Base-by-base conservation (phyloP, 2,888 invertebrate genomes). In the Xestoiulus laeticollis region DNA sequence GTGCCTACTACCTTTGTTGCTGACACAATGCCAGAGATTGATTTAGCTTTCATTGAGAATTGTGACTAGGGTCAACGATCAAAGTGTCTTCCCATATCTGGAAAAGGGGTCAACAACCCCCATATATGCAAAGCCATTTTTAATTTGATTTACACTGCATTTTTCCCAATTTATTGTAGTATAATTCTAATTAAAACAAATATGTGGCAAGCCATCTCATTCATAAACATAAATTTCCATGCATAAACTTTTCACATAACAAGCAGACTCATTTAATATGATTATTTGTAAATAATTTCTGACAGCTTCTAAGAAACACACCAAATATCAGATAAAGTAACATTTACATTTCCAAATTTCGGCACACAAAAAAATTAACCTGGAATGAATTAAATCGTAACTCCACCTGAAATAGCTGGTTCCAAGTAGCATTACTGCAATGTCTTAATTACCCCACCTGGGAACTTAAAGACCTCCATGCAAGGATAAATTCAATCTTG, bases 41-140 rank as follows among this genome's bases (percentile, higher is more conserved):
- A 78, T 78, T 78, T 78, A 78, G 30, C 30, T 78, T 78, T 32
- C 30, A 26, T 12, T 14, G 30, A 26, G 30, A 78, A 78, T 78
- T 78, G 78, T 16, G 78, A 78, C 78, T 78, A 14, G 30, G 78
- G 78, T 78, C 78, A 78, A 78, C 78, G 78, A 78, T 78, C 78
- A 78, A 26, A 26, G 68, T 22, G 68, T 68, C 26, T 22, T 68
- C 68, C 22, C 12, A 78, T 26, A 78, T 78, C 30, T 48, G 78
- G 16, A 16, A 26, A 12, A 26, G 30, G 26, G 30, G 30, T 12
- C 30, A 30, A 32, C 78, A 30, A 78, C 78, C 16, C 78, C 30
- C 22, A n/a, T n/a, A n/a, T n/a, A n/a, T 68, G 59, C 22, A 22
- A 22, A 8, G 59, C 19, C 22, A 22, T 5, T 68, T 68, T 22